These are phyloP conservation scores for Campylomormyrus numenius DNA, from an alignment of 2,113 vertebrate species.

Conservation along the genomic window DNA sequence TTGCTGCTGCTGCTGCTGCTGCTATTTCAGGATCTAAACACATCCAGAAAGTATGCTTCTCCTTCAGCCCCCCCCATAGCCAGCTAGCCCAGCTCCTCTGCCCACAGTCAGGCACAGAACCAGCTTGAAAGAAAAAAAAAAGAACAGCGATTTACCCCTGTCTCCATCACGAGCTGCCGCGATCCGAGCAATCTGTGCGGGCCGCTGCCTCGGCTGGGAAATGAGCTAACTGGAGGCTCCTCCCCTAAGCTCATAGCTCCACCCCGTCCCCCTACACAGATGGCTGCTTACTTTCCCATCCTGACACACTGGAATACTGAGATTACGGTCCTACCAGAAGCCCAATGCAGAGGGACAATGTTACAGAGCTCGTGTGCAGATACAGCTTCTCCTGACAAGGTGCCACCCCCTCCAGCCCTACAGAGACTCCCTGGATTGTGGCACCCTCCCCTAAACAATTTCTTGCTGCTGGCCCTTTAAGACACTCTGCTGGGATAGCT, in stretches of 20 bases:
- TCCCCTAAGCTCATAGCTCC: background rate
- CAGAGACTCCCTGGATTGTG: background rate
- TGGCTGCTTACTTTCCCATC: background rate
- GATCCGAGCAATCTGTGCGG: background rate
- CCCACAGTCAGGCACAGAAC: background rate
- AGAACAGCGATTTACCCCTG: background rate
- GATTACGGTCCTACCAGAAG: background rate
- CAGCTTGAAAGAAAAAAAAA: background rate
- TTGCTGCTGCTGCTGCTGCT: background rate
- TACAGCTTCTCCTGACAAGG: background rate
- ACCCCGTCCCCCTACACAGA: background rate
- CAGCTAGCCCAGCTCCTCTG: background rate
- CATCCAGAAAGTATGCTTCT: background rate
- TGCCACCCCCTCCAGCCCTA: background rate
- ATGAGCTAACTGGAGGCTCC: background rate
- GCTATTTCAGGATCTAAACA: constrained; percentile 2
- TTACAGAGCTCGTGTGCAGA: background rate
- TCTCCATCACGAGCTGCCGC: background rate
- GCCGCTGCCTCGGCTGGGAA: background rate
- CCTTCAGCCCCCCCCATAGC: background rate
- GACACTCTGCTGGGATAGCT: background rate
- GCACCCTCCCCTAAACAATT: background rate
- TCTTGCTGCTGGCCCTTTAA: background rate
- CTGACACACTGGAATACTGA: background rate
- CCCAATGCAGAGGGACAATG: background rate